These are phyloP conservation scores for Frieseomelitta varia DNA, from an alignment of 1,140 invertebrate genomes.

Conservation along the genomic window DNA sequence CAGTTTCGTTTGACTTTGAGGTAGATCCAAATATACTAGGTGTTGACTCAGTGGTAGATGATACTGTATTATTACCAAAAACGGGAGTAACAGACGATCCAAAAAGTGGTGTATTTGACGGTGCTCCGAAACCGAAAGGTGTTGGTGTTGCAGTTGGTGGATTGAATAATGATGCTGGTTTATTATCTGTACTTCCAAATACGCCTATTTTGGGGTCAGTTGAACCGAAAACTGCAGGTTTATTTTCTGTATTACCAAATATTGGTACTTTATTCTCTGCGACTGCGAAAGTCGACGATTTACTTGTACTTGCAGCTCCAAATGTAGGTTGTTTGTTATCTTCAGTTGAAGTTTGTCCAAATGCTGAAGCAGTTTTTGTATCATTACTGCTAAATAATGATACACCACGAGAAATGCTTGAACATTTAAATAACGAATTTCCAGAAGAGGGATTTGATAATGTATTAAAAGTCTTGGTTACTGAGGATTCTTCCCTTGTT, in stretches of 20 bases:
- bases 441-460: background rate
- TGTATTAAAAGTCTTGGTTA: conserved; percentile 5
- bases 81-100: conserved; percentile 34
- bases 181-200: conserved; percentile 55
- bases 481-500: background rate
- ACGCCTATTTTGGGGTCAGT: conserved; percentile 50
- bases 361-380: conserved; percentile 50
- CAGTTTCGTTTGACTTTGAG: conserved; percentile 55
- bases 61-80: conserved; percentile 55
- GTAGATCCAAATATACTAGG: conserved; percentile 61
- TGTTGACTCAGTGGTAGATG: conserved; percentile 48
- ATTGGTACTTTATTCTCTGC: conserved; percentile 54
- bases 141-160: conserved; percentile 33
- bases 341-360: conserved; percentile 41
- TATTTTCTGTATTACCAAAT: conserved; percentile 62
- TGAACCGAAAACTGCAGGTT: conserved; percentile 61
- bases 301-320: conserved; percentile 14
- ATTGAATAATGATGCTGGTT: conserved; percentile 56
- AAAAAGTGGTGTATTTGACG: conserved; percentile 47
- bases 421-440: conserved; percentile 31
- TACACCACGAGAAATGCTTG: conserved; percentile 34
- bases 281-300: conserved; percentile 35
- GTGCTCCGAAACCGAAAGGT: conserved; percentile 65
- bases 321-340: conserved; percentile 54
- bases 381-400: conserved; percentile 53